Base-by-base conservation (phyloP, 2,888 invertebrate genomes). In the Apamea monoglypha region DNA sequence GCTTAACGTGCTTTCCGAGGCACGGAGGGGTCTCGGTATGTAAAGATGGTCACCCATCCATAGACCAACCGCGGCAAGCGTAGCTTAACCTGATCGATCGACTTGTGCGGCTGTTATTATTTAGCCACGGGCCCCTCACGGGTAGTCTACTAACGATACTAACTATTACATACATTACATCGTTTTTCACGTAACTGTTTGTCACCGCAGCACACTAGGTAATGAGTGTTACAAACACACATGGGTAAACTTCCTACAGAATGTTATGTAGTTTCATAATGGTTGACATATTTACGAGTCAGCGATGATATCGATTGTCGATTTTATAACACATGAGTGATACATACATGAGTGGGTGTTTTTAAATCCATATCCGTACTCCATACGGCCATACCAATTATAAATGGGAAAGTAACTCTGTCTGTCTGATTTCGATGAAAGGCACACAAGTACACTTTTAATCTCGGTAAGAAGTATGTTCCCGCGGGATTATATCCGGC, bases 181-280 rank as follows among this genome's bases (percentile, higher is more conserved):
- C 1, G 18, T 21, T 32, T 59, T 56, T 66, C 7, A 84, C 67
- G 10, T 53, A 80, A 78, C 44, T 5, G 2, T 44, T 53, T 68
- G 67, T 84, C 53, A 68, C 44, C 44, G 16, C 44, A 36, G 16
- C 12, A 36, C 44, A 36, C 53, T 78, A n/a, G n/a, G n/a, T n/a
- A 84, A 68, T 25, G 32, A n/a, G 25, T 56, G 67, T 61, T 61
- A 67, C 59, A 78, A 83, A 63, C 47, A 68, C 12, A 50, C 47
- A 40, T 25, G n/a, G n/a, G 47, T 36, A 29, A 70, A 74, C 82
- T 75, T 86, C 86, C 82, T 75, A 59, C 32, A 72, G 29, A 56
- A 69, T 82, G 59, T 73, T 75, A 73, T 86, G 76, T 70, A n/a
- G 29, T 83, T 40, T 66, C 56, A 47, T 64, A 66, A 77, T 56